Percentiles rank a stretch among this genome's conserved stretches.
These are phyloP conservation scores for Apis florea DNA, from an alignment of 1,140 invertebrate species.

Conservation along the genomic window DNA sequence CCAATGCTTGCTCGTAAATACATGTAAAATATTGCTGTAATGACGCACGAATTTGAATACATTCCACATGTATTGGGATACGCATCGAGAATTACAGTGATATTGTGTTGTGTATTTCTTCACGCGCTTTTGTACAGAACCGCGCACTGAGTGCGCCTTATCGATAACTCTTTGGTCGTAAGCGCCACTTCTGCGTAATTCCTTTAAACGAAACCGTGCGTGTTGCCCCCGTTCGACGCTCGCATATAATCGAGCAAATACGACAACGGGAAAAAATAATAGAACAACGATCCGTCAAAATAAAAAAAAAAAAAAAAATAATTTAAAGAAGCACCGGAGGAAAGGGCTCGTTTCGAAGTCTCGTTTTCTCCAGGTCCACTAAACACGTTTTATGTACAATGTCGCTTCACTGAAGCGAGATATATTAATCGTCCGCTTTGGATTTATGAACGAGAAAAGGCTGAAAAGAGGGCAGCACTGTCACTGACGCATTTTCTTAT, in stretches of 20 bases:
- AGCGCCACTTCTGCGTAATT: slow-evolving; percentile 58
- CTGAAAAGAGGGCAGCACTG: slow-evolving; percentile 19
- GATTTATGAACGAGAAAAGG: background rate
- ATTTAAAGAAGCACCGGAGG: slow-evolving; percentile 38
- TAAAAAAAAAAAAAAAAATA: slow-evolving; percentile 6
- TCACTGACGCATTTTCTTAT: background rate
- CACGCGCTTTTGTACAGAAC: slow-evolving; percentile 57
- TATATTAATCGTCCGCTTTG: slow-evolving; percentile 39
- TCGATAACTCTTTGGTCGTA: slow-evolving; percentile 66
- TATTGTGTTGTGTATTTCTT: slow-evolving; percentile 15
- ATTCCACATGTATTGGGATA: background rate
- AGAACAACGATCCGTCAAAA: background rate
- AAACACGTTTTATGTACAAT: slow-evolving; percentile 56
- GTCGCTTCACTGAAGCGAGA: slow-evolving; percentile 57
- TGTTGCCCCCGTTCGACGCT: slow-evolving; percentile 2
- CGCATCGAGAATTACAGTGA: slow-evolving; percentile 20
- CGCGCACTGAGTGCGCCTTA: slow-evolving; percentile 48
- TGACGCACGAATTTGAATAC: background rate
- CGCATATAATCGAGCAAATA: slow-evolving; percentile 1
- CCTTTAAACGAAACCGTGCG: slow-evolving; percentile 26
- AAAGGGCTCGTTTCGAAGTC: slow-evolving; percentile 35
- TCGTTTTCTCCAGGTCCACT: slow-evolving; percentile 40
- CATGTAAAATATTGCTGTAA: slow-evolving; percentile 28
- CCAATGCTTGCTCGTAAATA: slow-evolving; percentile 58
- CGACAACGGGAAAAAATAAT: background rate